Evolutionary conservation across 2,113 vertebrate species (phyloP), one percentile per base, ranked within the genome.

Genomic region (Platichthys flesus): DNA sequence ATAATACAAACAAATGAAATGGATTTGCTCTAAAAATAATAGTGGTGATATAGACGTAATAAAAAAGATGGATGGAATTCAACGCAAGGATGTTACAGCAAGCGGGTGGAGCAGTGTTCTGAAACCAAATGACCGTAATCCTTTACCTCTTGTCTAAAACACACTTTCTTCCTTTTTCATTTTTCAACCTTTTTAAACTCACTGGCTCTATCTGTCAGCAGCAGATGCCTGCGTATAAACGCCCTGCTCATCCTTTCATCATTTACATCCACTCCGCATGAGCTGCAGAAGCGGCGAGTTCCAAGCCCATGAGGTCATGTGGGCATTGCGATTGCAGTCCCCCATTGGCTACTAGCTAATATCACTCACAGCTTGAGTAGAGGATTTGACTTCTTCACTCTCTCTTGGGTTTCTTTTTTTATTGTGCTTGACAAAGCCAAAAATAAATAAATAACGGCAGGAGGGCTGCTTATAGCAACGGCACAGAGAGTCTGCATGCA

Each of bases 251-350:
- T 71, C 78, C 31, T 61, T 37, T 55, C 75, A 58, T 67, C 85
- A 71, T 88, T 88, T 74, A 75, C 61, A 28, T 37, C 64, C 63
- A 52, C 76, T 56, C 63, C 31, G 49, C 49, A 12, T 15, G 76
- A 82, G 66, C 83, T 40, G 79, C 78, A 66, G 51, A 69, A 18
- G 47, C 75, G 26, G 45, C 9, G n/a, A 84, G 87, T 83, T 81
- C 81, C 64, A 54, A 21, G 64, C 51, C 81, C 78, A 70, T 91
- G 88, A 92, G 79, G 87, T 89, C 86, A 88, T 87, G 52, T 63
- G 56, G 86, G 70, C 52, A 13, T 28, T 74, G 66, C 84, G 84
- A 87, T 89, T 69, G 78, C 72, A 42, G 67, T 66, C 71, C 76
- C 79, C 82, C 63, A 49, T 18, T 23, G 74, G 71, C 64, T 70